Evolutionary conservation across 2,113 vertebrate species (phyloP), one percentile per base, ranked within the genome.

Genomic region (Girardinichthys multiradiatus): DNA sequence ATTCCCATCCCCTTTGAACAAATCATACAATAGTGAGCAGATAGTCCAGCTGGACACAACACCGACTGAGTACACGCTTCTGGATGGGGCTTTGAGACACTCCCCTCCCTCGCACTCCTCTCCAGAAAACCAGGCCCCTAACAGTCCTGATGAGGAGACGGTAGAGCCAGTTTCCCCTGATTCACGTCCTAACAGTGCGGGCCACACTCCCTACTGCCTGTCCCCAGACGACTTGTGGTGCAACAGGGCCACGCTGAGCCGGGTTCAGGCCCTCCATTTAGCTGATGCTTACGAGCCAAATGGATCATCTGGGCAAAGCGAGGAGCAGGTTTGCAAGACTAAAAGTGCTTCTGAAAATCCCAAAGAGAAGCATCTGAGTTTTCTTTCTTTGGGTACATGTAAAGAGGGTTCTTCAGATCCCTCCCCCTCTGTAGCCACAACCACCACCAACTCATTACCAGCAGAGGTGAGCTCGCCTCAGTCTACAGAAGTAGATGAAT

Each of bases 401-500:
- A 95, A 95, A 54, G 96, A 97, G 0, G 92, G 90, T 0, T 70
- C 91, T 19, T 95, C 94, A 0, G 96, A 97, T 0, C 91, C 94
- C 4, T 96, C 96, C 0, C 95, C 96, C 0, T 96, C 96, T 0
- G 42, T 96, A 21, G 62, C 89, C 45, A 90, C 84, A 68, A 92
- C 86, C 6, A 81, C 77, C 48, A 91, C 90, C 19, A 91, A 93
- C 82, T 99, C 97, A 0, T 90, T 99, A 89, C 97, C 96, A 0
- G 98, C 98, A 0, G 97, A 99, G 85, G 95, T 98, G 73, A 95
- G 97, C n/a, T 99, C 98, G 0, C 98, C 97, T 0, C 98, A 98
- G 80, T 99, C 97, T 69, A 99, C 98, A 0, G 98, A 99, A 86
- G 96, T 99, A 37, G 97, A 99, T 0, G 96, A 98, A 78, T 99